Evolutionary conservation across 2,113 vertebrate genomes (phyloP).

Genomic region (Ancistrus triradiatus): DNA sequence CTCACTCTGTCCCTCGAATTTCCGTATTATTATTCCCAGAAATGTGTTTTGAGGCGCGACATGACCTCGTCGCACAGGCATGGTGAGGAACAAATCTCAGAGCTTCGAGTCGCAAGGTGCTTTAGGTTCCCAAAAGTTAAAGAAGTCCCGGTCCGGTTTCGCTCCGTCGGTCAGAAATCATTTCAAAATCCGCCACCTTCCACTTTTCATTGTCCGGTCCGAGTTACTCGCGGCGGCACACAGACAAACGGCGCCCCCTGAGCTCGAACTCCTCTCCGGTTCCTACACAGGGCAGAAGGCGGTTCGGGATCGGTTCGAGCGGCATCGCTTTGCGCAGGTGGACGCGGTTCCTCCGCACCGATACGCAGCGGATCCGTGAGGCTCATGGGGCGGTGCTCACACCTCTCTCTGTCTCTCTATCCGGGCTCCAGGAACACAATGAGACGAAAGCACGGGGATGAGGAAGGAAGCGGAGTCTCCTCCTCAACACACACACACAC

Average conservation of each 20-base stretch:
- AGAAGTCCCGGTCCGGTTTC: conserved; percentile 65
- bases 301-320: conserved; percentile 54
- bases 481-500: conserved; percentile 27
- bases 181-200: conserved; percentile 66
- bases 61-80: conserved; percentile 98
- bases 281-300: conserved; percentile 55
- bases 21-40: conserved; percentile 95
- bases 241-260: conserved; percentile 52
- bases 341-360: conserved; percentile 71
- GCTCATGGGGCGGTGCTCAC: conserved; percentile 65
- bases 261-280: conserved; percentile 57
- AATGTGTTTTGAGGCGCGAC: conserved; percentile 99
- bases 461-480: conserved; percentile 16
- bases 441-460: conserved; percentile 8
- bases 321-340: conserved; percentile 78
- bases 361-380: conserved; percentile 65
- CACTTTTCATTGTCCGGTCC: conserved; percentile 45
- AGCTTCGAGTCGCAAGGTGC: conserved; percentile 53
- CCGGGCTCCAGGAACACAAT: too few relatives aligned
- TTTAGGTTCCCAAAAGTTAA: conserved; percentile 67
- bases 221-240: conserved; percentile 47
- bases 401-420: conserved; percentile 64
- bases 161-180: conserved; percentile 61
- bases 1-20: conserved; percentile 99
- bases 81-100: conserved; percentile 73